Base-by-base conservation (phyloP, 2,888 invertebrate species). In the Polyploca ridens region DNA sequence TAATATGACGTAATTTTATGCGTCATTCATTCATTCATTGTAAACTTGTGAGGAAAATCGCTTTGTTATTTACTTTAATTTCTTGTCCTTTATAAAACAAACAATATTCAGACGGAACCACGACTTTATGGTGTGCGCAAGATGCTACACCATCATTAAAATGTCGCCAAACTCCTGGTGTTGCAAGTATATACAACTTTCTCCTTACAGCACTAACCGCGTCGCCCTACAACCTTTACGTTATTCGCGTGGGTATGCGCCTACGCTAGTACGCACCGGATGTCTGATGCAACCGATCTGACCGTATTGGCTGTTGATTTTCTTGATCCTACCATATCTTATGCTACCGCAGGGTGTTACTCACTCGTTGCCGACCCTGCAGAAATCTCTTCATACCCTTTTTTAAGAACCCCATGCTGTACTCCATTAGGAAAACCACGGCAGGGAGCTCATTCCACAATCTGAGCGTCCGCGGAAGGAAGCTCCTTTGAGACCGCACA, bases 261-360 rank as follows among this genome's bases (percentile, higher is more conserved):
- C 54, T 54, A 54, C 54, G 54, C 54, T 16, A 10, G 54, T 54
- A 19, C 46, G 57, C 63, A 58, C 57, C 57, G 58, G 63, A 57
- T 35, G 35, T 33, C 13, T 41, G 54, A 54, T 54, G 54, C 19
- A 54, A 54, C 46, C 3, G 19, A 19, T 54, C 54, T 54, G 54
- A 54, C 54, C 54, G 54, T 10, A 5, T 16, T 6, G 10, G 38
- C 3, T 49, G 7, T 10, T 54, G 54, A 5, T 49, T 49, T 49
- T 49, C 49, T n/a, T 14, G n/a, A 49, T 49, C n/a, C n/a, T n/a
- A n/a, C n/a, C n/a, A n/a, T n/a, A n/a, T n/a, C n/a, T n/a, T n/a
- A n/a, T n/a, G n/a, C n/a, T n/a, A n/a, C n/a, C n/a, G n/a, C n/a
- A n/a, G n/a, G n/a, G n/a, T n/a, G n/a, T n/a, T n/a, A n/a, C n/a